These are phyloP conservation scores for Phrynocephalus guinanensis DNA, from an alignment of 2,797 vertebrate genomes.

Conservation along the genomic window DNA sequence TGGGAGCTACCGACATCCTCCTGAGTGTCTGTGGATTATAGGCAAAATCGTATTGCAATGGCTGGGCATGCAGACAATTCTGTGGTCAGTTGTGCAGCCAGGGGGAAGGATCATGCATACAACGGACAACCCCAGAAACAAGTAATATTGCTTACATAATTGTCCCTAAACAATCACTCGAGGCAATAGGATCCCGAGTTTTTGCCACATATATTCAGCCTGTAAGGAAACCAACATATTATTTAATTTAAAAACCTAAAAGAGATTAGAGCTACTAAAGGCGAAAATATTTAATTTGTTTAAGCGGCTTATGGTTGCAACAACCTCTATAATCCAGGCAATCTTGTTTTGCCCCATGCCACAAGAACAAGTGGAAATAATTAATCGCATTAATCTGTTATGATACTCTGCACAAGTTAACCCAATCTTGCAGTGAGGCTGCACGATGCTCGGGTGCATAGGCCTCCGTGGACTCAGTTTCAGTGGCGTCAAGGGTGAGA, in stretches of 20 bases:
- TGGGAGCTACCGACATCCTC: too few relatives aligned
- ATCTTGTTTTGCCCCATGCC: neutral
- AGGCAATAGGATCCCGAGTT: too few relatives aligned
- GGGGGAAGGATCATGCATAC: too few relatives aligned
- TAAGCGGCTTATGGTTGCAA: neutral
- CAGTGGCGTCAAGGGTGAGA: neutral
- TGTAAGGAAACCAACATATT: conserved; percentile 8
- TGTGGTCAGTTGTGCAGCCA: too few relatives aligned
- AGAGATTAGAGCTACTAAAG: conserved; percentile 39
- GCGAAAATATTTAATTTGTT: conserved; percentile 36
- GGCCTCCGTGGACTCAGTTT: neutral
- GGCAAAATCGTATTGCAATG: too few relatives aligned
- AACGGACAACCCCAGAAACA: too few relatives aligned
- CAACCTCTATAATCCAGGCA: neutral
- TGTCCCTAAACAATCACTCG: too few relatives aligned
- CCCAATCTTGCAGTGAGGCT: neutral
- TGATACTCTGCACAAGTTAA: neutral
- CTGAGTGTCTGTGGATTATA: too few relatives aligned
- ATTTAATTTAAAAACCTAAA: conserved; percentile 51
- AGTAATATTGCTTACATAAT: too few relatives aligned
- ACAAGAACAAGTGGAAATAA: neutral
- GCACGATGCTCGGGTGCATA: neutral
- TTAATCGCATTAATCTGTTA: conserved; percentile 3
- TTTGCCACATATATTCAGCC: conserved; percentile 9
- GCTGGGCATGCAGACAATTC: too few relatives aligned